These are phyloP conservation scores for Cacatua alba DNA, from an alignment of 2,113 vertebrate species.

Conservation along the genomic window DNA sequence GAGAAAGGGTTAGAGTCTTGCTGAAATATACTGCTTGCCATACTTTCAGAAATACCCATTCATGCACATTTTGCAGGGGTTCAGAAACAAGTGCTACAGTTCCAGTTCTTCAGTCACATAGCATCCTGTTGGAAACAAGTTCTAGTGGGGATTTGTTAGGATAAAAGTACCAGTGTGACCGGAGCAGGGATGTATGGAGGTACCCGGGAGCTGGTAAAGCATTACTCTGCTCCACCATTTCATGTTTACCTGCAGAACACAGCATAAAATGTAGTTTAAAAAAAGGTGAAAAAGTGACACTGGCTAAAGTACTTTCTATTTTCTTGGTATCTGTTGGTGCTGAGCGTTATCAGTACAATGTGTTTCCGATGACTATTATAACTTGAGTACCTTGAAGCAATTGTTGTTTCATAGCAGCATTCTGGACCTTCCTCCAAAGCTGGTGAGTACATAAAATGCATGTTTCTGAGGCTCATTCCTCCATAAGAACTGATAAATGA, in stretches of 20 bases:
- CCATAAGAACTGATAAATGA: not conserved
- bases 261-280: not conserved
- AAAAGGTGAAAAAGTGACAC: not conserved
- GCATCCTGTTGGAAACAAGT: not conserved
- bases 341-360: not conserved
- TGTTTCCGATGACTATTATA: accelerated
- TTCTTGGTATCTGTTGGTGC: not conserved
- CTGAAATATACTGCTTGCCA: not conserved
- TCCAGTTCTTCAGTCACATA: not conserved
- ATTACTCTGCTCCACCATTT: not conserved
- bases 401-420: not conserved
- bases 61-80: not conserved
- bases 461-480: not conserved
- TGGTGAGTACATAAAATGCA: not conserved
- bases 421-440: not conserved
- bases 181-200: not conserved
- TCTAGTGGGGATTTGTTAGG: not conserved
- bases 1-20: not conserved
- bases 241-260: not conserved
- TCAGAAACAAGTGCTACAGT: not conserved
- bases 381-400: not conserved
- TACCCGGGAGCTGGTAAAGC: not conserved
- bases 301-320: not conserved
- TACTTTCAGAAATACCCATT: not conserved
- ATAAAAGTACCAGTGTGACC: not conserved